Evolutionary conservation across 2,797 vertebrate species (phyloP).

Genomic region (Apogon talboti): DNA sequence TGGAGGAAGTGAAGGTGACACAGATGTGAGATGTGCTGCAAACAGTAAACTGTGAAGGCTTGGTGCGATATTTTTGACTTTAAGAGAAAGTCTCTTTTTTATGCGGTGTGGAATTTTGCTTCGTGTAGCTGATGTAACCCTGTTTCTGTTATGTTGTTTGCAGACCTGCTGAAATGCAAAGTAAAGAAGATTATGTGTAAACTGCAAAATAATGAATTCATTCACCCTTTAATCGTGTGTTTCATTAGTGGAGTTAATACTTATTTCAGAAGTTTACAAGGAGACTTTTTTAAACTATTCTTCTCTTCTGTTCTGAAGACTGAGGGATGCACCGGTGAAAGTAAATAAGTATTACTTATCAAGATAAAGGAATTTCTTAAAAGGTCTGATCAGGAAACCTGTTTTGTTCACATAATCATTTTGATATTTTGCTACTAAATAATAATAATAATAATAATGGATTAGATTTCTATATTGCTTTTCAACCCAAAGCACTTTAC

Average conservation of each 20-base stretch:
- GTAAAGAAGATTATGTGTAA: background rate
- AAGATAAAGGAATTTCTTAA: too few species aligned
- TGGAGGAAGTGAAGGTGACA: slow-evolving; percentile 8
- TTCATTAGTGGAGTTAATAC: background rate
- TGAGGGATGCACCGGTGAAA: too few species aligned
- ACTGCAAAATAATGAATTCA: background rate
- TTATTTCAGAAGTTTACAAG: too few species aligned
- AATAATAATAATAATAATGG: too few species aligned
- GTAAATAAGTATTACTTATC: too few species aligned
- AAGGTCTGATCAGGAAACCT: too few species aligned
- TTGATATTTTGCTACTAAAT: too few species aligned
- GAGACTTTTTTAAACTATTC: too few species aligned
- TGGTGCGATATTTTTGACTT: background rate
- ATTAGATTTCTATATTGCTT: too few species aligned
- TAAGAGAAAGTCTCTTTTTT: background rate
- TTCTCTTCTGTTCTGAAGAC: too few species aligned
- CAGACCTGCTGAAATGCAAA: background rate
- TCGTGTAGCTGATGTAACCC: background rate
- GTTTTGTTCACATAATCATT: too few species aligned
- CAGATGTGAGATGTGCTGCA: background rate
- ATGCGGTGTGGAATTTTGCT: background rate
- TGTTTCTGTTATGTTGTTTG: background rate
- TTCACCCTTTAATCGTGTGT: background rate
- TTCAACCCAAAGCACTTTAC: too few species aligned
- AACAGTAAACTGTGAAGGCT: background rate